Evolutionary conservation across 2,888 invertebrate species (phyloP).

Genomic region (Acleris emargana): DNA sequence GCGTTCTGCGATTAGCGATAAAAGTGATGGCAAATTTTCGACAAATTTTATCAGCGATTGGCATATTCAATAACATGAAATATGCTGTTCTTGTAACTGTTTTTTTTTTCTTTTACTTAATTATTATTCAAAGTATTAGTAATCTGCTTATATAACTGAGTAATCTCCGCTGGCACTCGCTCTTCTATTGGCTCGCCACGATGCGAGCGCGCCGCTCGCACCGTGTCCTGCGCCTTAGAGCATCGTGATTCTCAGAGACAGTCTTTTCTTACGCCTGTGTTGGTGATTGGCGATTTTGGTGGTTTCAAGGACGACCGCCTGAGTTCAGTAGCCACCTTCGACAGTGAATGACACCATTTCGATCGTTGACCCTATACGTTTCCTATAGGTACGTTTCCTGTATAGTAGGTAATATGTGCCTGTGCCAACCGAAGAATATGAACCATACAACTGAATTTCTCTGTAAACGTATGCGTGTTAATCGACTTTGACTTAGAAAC

Average conservation of each 20-base stretch:
- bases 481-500: constrained; percentile 71
- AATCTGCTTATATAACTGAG: neutral
- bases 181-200: neutral
- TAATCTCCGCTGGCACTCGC: neutral
- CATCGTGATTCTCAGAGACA: constrained; percentile 38
- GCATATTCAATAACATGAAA: neutral
- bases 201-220: neutral
- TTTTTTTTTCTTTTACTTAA: neutral
- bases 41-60: neutral
- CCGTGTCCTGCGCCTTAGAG: constrained; percentile 32
- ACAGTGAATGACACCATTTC: constrained; percentile 78
- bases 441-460: constrained; percentile 59
- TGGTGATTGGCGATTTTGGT: constrained; percentile 71
- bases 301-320: constrained; percentile 76
- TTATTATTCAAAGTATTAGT: neutral
- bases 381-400: too few species aligned
- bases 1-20: constrained; percentile 10
- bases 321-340: constrained; percentile 79
- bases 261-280: constrained; percentile 48
- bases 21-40: neutral
- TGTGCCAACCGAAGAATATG: constrained; percentile 67
- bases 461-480: constrained; percentile 63
- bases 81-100: too few species aligned
- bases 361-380: constrained; percentile 75
- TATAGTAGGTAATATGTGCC: too few species aligned